Base-by-base conservation (phyloP, 2,888 invertebrate species). In the Cheilosia grossa region DNA sequence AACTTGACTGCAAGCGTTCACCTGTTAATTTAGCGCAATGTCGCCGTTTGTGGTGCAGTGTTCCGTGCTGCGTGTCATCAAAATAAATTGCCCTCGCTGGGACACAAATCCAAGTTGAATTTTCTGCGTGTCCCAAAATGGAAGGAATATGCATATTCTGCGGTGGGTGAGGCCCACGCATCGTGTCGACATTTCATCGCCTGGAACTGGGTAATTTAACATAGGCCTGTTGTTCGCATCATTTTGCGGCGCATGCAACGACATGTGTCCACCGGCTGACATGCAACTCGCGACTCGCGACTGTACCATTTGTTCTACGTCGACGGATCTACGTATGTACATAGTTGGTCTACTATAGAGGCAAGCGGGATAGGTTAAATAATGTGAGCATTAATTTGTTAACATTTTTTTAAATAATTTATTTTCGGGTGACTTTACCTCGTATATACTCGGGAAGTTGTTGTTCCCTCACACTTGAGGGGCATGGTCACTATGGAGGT, bases 351-450 rank as follows among this genome's bases (percentile, higher is more conserved):
- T 40, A 54, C 27, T 33, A n/a, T n/a, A 4, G 51, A 4, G 13
- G 27, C 15, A 1, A 24, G 4, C 61, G 44, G 42, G 24, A 13
- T 33, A 24, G 47, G 27, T 66, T 79, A 53, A 83, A 73, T 70
- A 80, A 75, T 75, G 80, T 59, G n/a, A 66, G 66, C 75, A 70
- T 75, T 81, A 80, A 85, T 75, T 85, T 75, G 85, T 80, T 85
- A 85, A 75, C 85, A 81, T 72, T 81, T 80, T 85, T 47, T 85
- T 69, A 70, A 70, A 75, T 64, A 72, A 63, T 74, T 79, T 74
- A 83, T 74, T 74, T 67, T 79, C 59, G 63, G 67, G 72, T 51
- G 79, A 66, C 56, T 63, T 40, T 49, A 49, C 70, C 33, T 63
- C 63, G n/a, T n/a, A 75, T 66, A 51, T 33, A 27, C 53, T n/a